A percentile compares a stretch with the other conserved stretches of the same genome.
phyloP scores from a whole-genome alignment of 2,888 invertebrate genomes.

The Gnatocerus cornutus region DNA sequence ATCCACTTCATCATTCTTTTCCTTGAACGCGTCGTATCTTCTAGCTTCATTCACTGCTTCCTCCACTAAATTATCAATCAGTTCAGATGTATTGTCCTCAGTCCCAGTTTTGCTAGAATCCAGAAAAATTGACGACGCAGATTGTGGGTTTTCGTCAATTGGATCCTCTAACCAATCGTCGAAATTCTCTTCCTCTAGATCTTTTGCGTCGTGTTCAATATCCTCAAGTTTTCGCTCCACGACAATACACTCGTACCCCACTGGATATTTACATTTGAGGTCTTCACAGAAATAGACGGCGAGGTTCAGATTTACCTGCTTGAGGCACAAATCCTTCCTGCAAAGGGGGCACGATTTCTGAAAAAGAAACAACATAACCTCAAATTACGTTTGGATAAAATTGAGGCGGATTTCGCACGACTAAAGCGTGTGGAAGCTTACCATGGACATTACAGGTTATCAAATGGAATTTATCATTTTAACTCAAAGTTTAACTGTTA shows the following conservation, averaged over 20 bases:
- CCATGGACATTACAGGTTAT: background rate
- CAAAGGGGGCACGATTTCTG: constrained; percentile 56
- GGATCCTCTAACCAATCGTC: constrained; percentile 36
- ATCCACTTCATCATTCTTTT: background rate
- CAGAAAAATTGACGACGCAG: background rate
- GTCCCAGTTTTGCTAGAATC: background rate
- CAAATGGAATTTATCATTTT: no score
- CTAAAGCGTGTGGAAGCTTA: background rate
- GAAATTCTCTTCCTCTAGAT: constrained; percentile 10
- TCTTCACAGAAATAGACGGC: constrained; percentile 57
- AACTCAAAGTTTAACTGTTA: no score
- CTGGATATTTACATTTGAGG: constrained; percentile 57
- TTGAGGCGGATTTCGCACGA: background rate
- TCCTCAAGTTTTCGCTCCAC: constrained; percentile 54
- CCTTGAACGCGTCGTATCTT: background rate
- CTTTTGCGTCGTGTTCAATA: constrained; percentile 43
- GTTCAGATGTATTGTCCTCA: constrained; percentile 10
- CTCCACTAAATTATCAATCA: constrained; percentile 20
- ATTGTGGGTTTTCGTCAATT: background rate
- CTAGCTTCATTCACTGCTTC: constrained; percentile 20
- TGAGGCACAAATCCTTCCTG: constrained; percentile 46
- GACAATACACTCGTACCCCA: constrained; percentile 51
- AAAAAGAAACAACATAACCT: constrained; percentile 33
- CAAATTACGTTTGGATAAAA: constrained; percentile 13
- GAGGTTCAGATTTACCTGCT: constrained; percentile 56